Base-by-base conservation (phyloP, 1,140 invertebrate species). In the Luehdorfia chinensis region DNA sequence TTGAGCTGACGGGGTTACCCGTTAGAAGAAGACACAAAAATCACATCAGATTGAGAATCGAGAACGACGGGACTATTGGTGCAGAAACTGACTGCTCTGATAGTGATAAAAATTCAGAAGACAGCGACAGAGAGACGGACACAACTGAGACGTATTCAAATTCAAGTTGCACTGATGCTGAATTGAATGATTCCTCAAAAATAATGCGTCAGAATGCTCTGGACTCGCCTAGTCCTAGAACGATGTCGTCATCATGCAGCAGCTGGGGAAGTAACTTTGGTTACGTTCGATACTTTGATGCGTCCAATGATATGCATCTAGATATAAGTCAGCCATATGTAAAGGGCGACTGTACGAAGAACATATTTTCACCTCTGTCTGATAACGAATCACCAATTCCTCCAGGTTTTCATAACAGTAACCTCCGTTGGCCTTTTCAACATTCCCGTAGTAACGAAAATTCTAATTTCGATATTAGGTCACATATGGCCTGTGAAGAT, bases 401-500 rank as follows among this genome's bases (percentile, higher is more conserved):
- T 4, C 39, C 39, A 6, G 16, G 39, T 16, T 48, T 57, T 30
- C 30, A 56, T 45, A 62, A 61, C 2, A 5, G 28, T 46, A 44
- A 66, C 36, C 44, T 43, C 32, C 49, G 6, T n/a, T 9, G 52
- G 30, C 49, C 54, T 56, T 55, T 57, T 48, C 85, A 88, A 79
- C 75, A 84, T 71, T 90, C 89, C 47, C 89, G 90, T 70, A 87
- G 84, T 46, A 90, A 89, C 4, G 88, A 91, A 59, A 87, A 88
- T 57, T 91, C 90, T 50, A 90, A 88, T 55, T 90, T 89, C 59
- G 87, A 87, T 47, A 84, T 80, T 16, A 76, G 86, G 13, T 59
- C 86, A 33, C 90, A 88, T 44, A 88, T 87, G 67, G 91, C 90
- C 2, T 92, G 90, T 66, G 91, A 92, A 80, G 90, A 93, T 84